phyloP scores from a whole-genome alignment of 2,888 invertebrate genomes.

The Oscheius onirici region DNA sequence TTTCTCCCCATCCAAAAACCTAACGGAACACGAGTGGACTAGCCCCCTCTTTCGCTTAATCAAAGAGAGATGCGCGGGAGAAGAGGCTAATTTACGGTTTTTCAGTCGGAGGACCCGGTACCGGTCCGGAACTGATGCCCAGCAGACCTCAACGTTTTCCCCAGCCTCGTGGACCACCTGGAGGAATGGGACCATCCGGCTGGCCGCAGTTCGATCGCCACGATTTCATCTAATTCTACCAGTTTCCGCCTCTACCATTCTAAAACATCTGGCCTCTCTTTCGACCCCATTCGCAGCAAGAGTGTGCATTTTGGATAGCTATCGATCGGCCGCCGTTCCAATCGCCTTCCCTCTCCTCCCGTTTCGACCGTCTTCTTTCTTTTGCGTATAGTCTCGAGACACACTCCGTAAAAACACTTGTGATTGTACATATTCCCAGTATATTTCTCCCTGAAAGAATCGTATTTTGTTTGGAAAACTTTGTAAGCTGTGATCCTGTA shows the following conservation, averaged over 20 bases:
- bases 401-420: too few relatives aligned
- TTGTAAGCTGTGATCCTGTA: too few relatives aligned
- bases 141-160: neutral
- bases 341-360: conserved; percentile 9
- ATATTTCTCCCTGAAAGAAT: too few relatives aligned
- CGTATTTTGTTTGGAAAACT: too few relatives aligned
- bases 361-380: too few relatives aligned
- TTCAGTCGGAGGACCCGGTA: conserved; percentile 20
- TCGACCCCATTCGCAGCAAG: neutral
- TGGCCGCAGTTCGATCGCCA: conserved; percentile 9
- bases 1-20: too few relatives aligned
- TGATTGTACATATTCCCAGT: too few relatives aligned
- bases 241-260: too few relatives aligned
- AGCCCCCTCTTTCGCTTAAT: too few relatives aligned
- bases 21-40: too few relatives aligned
- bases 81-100: neutral
- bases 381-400: too few relatives aligned
- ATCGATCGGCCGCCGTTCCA: conserved; percentile 22
- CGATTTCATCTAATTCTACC: conserved; percentile 10
- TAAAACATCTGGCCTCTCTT: neutral
- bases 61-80: too few relatives aligned
- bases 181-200: conserved; percentile 5
- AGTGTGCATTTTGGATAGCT: conserved; percentile 13
- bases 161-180: conserved; percentile 15
- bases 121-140: conserved; percentile 7